phyloP scores from a whole-genome alignment of 1,140 invertebrate species.

The Drusus annulatus region DNA sequence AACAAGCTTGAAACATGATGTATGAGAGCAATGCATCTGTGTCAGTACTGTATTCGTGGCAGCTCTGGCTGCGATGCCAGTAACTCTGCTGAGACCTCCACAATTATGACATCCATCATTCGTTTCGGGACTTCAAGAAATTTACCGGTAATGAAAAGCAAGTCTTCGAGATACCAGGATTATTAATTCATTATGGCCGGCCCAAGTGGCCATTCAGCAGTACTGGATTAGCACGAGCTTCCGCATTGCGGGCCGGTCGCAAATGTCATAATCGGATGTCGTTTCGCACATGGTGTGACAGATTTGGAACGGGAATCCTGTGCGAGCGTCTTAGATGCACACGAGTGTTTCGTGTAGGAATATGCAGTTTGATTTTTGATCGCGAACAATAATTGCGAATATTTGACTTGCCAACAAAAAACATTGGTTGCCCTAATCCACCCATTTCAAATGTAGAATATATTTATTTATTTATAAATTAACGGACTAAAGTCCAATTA shows the following conservation, averaged over 20 bases:
- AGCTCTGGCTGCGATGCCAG: no score
- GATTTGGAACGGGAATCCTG: background rate
- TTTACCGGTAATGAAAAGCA: background rate
- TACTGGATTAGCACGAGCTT: background rate
- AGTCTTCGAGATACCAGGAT: background rate
- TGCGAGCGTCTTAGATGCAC: background rate
- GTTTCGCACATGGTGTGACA: background rate
- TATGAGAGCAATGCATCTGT: no score
- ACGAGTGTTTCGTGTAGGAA: background rate
- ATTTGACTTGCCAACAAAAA: no score
- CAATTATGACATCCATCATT: no score
- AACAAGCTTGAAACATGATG: no score
- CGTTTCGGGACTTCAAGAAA: background rate
- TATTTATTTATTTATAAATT: no score
- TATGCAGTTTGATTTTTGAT: background rate
- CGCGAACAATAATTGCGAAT: no score
- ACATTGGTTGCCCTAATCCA: no score
- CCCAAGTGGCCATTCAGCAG: background rate
- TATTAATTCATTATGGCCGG: background rate
- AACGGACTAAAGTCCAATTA: no score
- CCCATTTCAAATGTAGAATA: no score
- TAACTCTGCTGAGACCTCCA: no score
- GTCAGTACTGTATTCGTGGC: no score
- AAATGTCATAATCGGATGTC: conserved; percentile 5
- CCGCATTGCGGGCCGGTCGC: background rate